phyloP scores from a whole-genome alignment of 2,113 vertebrate species.

The Prietella phreatophila region DNA sequence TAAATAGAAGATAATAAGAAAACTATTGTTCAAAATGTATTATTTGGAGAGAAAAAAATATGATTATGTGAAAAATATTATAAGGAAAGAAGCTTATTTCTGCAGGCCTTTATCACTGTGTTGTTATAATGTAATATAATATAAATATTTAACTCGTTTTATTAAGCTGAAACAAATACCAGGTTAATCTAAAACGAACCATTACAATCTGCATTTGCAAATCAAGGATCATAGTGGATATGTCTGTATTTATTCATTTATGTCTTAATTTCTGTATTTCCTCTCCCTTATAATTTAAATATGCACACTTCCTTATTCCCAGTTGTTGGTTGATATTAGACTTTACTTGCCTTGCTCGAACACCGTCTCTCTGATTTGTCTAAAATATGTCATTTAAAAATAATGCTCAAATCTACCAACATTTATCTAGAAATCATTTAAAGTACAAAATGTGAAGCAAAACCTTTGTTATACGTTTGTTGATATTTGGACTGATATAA shows the following conservation, averaged over 20 bases:
- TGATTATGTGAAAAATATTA: background rate
- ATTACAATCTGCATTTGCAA: background rate
- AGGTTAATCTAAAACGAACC: background rate
- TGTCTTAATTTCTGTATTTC: background rate
- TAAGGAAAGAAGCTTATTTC: background rate
- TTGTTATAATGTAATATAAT: background rate
- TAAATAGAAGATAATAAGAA: background rate
- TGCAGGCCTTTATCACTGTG: background rate
- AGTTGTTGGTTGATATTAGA: background rate
- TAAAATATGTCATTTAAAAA: no score
- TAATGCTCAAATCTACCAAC: background rate
- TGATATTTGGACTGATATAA: no score
- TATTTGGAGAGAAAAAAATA: background rate
- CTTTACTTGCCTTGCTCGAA: background rate
- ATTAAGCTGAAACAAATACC: background rate
- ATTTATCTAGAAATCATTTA: background rate
- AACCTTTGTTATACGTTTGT: background rate
- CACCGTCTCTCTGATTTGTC: background rate
- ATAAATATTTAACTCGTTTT: background rate
- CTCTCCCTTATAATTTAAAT: background rate
- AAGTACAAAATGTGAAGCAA: background rate
- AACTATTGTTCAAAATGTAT: background rate
- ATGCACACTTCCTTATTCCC: background rate
- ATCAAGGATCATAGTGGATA: background rate
- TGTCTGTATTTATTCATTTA: background rate